phyloP scores from a whole-genome alignment of 2,888 invertebrate species.

The Mamestra brassicae region DNA sequence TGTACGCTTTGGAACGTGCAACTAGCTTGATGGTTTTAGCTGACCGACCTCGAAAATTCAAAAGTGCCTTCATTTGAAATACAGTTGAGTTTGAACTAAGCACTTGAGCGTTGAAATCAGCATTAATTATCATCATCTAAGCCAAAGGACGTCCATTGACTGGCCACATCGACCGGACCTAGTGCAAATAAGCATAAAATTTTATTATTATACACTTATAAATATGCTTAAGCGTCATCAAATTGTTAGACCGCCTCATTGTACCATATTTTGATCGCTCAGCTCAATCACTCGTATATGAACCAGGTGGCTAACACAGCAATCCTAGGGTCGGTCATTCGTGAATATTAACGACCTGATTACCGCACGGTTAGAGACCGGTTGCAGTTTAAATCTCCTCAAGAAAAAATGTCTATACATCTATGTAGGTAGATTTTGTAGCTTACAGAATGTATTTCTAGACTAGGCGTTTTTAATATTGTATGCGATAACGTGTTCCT shows the following conservation, averaged over 20 bases:
- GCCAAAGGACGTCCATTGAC: too few species aligned
- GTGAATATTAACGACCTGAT: constrained; percentile 32
- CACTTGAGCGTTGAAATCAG: background rate
- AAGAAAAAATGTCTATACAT: background rate
- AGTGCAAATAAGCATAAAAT: too few species aligned
- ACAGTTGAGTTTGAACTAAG: background rate
- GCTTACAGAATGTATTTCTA: background rate
- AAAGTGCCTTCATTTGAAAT: too few species aligned
- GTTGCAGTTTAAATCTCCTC: background rate
- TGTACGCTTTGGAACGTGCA: too few species aligned
- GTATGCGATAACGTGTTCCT: too few species aligned
- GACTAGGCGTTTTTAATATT: background rate
- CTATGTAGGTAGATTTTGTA: background rate
- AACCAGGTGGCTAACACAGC: constrained; percentile 8
- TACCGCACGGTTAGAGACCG: background rate
- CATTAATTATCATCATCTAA: too few species aligned
- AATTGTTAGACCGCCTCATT: background rate
- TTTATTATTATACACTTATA: too few species aligned
- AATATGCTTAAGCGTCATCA: too few species aligned
- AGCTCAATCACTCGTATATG: constrained; percentile 18
- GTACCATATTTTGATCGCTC: constrained; percentile 27
- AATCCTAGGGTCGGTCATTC: constrained; percentile 15
- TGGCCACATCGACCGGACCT: too few species aligned
- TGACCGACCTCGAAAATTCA: too few species aligned
- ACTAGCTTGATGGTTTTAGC: too few species aligned